A percentile compares a stretch with the other conserved stretches of the same genome.
These are phyloP conservation scores for Chrysopa pallens DNA, from an alignment of 1,140 invertebrate species.

Conservation along the genomic window DNA sequence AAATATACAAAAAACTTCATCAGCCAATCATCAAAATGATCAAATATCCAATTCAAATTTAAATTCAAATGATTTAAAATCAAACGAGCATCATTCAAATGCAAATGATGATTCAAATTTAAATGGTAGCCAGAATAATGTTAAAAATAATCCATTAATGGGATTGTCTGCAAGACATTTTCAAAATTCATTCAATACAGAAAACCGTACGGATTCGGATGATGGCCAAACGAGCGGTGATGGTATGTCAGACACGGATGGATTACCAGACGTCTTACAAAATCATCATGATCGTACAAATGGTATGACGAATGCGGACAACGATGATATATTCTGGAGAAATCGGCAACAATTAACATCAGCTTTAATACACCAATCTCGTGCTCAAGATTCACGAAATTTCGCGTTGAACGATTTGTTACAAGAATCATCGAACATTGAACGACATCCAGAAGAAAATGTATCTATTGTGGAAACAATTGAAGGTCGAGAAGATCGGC, in stretches of 20 bases:
- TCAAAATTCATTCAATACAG: too few relatives aligned
- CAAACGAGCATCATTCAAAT: conserved; percentile 19
- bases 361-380: conserved; percentile 43
- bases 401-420: too few relatives aligned
- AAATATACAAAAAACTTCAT: conserved; percentile 11
- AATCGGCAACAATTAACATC: conserved; percentile 39
- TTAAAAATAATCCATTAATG: conserved; percentile 67
- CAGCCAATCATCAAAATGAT: conserved; percentile 10
- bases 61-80: conserved; percentile 21
- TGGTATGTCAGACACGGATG: conserved; percentile 21
- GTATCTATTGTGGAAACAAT: conserved; percentile 67
- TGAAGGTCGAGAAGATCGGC: conserved; percentile 36
- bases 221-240: conserved; percentile 22
- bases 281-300: conserved; percentile 15
- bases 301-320: conserved; percentile 7
- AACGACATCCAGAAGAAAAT: conserved; percentile 61
- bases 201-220: conserved; percentile 16
- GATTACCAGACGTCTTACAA: conserved; percentile 13
- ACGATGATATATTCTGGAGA: too few relatives aligned
- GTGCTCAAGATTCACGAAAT: conserved; percentile 14
- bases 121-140: conserved; percentile 22
- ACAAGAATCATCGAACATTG: conserved; percentile 34
- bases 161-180: conserved; percentile 44
- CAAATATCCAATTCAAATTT: conserved; percentile 14
- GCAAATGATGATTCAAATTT: conserved; percentile 14